Percentiles rank a stretch among this genome's conserved stretches.
phyloP scores from a whole-genome alignment of 1,140 invertebrate genomes.

The Cheumatopsyche charites region DNA sequence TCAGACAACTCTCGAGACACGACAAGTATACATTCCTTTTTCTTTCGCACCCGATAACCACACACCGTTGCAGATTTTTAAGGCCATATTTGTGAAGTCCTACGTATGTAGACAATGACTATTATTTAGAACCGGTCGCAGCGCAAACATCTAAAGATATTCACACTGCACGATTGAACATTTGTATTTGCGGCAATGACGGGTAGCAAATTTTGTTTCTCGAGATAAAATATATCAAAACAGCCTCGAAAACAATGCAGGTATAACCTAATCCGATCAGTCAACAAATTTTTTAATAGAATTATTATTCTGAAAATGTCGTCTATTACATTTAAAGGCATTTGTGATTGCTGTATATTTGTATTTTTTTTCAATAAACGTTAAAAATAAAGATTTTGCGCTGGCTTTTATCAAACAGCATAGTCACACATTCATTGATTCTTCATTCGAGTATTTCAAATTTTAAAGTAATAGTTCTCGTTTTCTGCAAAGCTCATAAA shows the following conservation, averaged over 20 bases:
- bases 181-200: conserved; percentile 42
- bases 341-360: conserved; percentile 41
- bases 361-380: neutral
- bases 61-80: conserved; percentile 42
- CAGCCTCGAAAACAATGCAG: conserved; percentile 40
- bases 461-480: neutral
- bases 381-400: neutral
- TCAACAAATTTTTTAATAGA: conserved; percentile 26
- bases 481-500: no score
- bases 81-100: conserved; percentile 48
- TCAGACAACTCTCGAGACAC: conserved; percentile 26
- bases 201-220: conserved; percentile 4
- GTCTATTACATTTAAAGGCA: conserved; percentile 47
- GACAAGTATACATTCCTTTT: conserved; percentile 18
- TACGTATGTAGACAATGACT: conserved; percentile 45
- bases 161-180: conserved; percentile 38
- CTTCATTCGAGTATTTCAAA: neutral
- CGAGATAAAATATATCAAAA: conserved; percentile 49
- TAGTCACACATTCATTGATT: no score
- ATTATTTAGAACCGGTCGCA: conserved; percentile 27
- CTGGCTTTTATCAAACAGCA: conserved; percentile 21
- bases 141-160: neutral
- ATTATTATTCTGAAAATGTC: neutral
- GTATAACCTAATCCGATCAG: conserved; percentile 44
- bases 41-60: conserved; percentile 22